phyloP scores from a whole-genome alignment of 2,113 vertebrate genomes.

The Podiceps cristatus region DNA sequence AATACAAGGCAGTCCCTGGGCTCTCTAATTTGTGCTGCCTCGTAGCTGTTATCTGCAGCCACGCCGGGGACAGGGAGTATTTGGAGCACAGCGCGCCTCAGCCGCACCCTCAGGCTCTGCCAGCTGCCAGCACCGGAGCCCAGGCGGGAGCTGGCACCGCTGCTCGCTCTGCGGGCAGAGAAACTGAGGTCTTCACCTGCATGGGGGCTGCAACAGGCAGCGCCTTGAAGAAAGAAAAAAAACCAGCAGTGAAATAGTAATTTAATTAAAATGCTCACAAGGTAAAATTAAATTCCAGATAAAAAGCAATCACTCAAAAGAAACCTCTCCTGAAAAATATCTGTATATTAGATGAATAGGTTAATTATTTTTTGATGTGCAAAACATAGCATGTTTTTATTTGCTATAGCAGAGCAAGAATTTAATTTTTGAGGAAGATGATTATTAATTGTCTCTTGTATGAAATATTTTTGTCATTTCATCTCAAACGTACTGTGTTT shows the following conservation, averaged over 20 bases:
- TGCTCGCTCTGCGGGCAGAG: background rate
- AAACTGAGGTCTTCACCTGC: background rate
- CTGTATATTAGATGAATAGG: background rate
- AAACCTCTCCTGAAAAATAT: background rate
- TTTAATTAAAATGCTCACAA: background rate
- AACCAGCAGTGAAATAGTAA: background rate
- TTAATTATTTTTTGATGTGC: constrained; percentile 16
- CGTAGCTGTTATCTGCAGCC: rapidly evolving
- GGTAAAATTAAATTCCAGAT: background rate
- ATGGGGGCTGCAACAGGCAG: background rate
- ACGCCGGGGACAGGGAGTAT: rapidly evolving
- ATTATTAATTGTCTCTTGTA: background rate
- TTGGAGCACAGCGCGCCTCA: background rate
- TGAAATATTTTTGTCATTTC: constrained; percentile 23
- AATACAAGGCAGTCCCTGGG: background rate
- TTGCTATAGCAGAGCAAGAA: background rate
- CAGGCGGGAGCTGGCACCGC: background rate
- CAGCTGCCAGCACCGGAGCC: rapidly evolving
- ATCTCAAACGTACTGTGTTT: background rate
- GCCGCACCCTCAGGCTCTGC: background rate
- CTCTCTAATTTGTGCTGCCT: rapidly evolving
- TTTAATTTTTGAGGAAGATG: constrained; percentile 3
- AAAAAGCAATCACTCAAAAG: background rate
- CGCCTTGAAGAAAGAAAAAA: too few species aligned
- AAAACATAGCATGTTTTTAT: background rate